These are phyloP conservation scores for Didymodactylos carnosus DNA, from an alignment of 2,888 invertebrate species.

Conservation along the genomic window DNA sequence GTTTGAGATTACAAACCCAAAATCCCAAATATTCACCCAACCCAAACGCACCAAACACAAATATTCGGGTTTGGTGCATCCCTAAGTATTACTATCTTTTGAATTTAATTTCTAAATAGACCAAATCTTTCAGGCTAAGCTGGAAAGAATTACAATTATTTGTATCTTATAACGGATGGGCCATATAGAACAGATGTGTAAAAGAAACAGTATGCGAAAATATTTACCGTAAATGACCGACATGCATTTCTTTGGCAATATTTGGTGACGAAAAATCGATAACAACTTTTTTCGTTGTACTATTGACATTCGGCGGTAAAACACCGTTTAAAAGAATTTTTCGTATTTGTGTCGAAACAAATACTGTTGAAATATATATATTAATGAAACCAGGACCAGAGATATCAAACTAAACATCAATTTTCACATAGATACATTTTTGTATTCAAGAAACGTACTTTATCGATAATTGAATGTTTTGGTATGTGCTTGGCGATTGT, in stretches of 20 bases:
- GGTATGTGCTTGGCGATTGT: slow-evolving; percentile 53
- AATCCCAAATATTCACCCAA: too few relatives aligned
- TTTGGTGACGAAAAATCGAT: slow-evolving; percentile 94
- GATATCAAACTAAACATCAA: neutral
- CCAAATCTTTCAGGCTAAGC: too few relatives aligned
- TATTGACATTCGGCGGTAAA: slow-evolving; percentile 3
- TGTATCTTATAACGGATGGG: too few relatives aligned
- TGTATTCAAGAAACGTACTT: slow-evolving; percentile 23
- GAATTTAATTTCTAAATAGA: too few relatives aligned
- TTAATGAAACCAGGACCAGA: slow-evolving; percentile 13
- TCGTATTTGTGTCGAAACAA: neutral
- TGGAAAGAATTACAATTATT: too few relatives aligned
- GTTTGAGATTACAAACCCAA: too few relatives aligned
- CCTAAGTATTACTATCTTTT: slow-evolving; percentile 46
- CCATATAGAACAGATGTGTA: too few relatives aligned
- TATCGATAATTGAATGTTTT: slow-evolving; percentile 39
- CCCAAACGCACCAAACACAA: too few relatives aligned
- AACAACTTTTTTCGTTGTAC: slow-evolving; percentile 40
- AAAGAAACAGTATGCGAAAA: too few relatives aligned
- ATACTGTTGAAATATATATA: slow-evolving; percentile 1
- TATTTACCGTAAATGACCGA: slow-evolving; percentile 61
- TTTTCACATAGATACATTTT: neutral
- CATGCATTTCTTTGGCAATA: slow-evolving; percentile 98
- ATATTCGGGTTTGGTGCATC: too few relatives aligned
- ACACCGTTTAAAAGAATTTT: slow-evolving; percentile 5